A percentile compares a stretch with the other conserved stretches of the same genome.
Conservation (phyloP, 1,140 invertebrate genomes). For the Eumaeus atala region DNA sequence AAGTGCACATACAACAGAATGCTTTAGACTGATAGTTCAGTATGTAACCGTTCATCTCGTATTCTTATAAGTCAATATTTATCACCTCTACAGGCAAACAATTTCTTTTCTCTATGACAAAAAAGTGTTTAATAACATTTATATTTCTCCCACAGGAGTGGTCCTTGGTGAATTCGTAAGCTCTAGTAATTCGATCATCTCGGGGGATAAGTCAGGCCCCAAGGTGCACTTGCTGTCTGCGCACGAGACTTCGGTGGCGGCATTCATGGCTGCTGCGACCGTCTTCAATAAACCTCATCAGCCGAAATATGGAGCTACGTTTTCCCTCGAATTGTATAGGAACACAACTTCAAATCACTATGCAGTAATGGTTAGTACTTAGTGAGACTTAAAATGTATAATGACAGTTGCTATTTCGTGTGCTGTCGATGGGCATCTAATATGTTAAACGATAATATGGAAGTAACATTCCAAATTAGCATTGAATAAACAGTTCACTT, state of each 20-base stretch:
- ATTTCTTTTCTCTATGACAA: too few species aligned
- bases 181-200: conserved; percentile 56
- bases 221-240: conserved; percentile 77
- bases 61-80: too few species aligned
- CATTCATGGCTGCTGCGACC: conserved; percentile 77
- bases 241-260: conserved; percentile 82
- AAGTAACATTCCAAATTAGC: neutral
- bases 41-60: too few species aligned
- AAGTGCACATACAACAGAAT: too few species aligned
- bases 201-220: conserved; percentile 39
- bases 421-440: too few species aligned
- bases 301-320: conserved; percentile 73
- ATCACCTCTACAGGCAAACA: too few species aligned
- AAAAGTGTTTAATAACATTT: too few species aligned
- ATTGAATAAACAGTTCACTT: too few species aligned
- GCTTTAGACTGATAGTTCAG: too few species aligned
- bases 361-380: conserved; percentile 42
- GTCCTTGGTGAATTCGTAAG: conserved; percentile 74
- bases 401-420: too few species aligned
- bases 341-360: conserved; percentile 33
- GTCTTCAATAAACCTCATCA: conserved; percentile 76
- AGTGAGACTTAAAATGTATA: neutral
- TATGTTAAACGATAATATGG: too few species aligned
- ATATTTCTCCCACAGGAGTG: conserved; percentile 49
- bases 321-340: conserved; percentile 56